phyloP scores from a whole-genome alignment of 1,140 invertebrate species.

The Teleogryllus occipitalis region DNA sequence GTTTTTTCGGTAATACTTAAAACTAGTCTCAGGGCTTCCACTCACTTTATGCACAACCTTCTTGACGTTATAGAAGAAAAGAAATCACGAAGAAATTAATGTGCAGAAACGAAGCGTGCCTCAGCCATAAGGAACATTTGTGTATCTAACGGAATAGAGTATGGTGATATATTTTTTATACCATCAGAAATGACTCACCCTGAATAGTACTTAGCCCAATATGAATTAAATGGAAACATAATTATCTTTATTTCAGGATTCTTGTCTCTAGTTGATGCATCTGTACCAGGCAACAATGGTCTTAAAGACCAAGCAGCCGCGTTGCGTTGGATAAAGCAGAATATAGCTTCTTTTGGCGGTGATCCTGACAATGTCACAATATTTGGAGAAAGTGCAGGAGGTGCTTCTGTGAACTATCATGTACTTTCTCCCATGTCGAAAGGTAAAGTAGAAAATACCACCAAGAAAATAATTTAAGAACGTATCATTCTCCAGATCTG shows the following conservation, averaged over 20 bases:
- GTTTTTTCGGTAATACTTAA: no score
- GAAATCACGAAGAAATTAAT: no score
- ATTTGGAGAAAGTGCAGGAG: constrained; percentile 26
- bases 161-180: no score
- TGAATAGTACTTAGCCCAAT: background rate
- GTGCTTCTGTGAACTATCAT: constrained; percentile 23
- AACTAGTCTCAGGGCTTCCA: no score
- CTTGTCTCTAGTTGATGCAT: constrained; percentile 24
- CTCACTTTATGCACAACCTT: no score
- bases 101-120: no score
- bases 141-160: no score
- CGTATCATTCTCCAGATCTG: constrained; percentile 31
- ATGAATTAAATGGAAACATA: background rate
- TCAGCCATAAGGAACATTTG: no score
- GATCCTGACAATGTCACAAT: constrained; percentile 25
- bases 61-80: no score
- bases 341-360: constrained; percentile 35
- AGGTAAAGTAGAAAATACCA: background rate
- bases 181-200: background rate
- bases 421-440: constrained; percentile 20
- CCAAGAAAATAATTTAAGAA: constrained; percentile 23
- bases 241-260: constrained; percentile 24
- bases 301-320: constrained; percentile 37
- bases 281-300: constrained; percentile 32
- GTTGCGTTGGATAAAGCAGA: constrained; percentile 37